A percentile compares a stretch with the other conserved stretches of the same genome.
Evolutionary conservation across 2,888 invertebrate genomes (phyloP).

Genomic region (Leucozona laternaria): DNA sequence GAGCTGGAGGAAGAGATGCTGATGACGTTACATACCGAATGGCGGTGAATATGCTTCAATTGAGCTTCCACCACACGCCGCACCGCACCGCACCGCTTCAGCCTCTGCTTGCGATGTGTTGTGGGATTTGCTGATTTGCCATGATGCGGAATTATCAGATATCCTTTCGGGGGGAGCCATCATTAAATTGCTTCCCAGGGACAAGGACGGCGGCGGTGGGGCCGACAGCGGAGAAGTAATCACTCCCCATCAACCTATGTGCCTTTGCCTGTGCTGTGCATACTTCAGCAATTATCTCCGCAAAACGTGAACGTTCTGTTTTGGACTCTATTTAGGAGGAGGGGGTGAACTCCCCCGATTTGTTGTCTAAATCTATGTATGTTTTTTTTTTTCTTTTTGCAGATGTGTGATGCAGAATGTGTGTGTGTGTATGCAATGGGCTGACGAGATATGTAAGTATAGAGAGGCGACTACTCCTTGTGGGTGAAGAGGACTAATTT

Average conservation of each 20-base stretch:
- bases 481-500: constrained; percentile 73
- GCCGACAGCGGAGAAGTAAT: constrained; percentile 46
- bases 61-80: constrained; percentile 54
- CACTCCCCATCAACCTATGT: constrained; percentile 72
- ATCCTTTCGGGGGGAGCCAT: constrained; percentile 73
- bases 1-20: constrained; percentile 67
- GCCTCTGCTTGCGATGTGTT: constrained; percentile 63
- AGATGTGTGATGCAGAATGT: background rate
- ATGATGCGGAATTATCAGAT: constrained; percentile 75
- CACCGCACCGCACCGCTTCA: background rate
- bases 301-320: constrained; percentile 62
- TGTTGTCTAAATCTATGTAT: constrained; percentile 69
- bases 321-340: constrained; percentile 2
- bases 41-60: constrained; percentile 75
- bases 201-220: background rate
- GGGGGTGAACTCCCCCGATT: constrained; percentile 61
- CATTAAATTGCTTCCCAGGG: constrained; percentile 74
- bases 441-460: constrained; percentile 35
- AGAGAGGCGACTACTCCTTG: constrained; percentile 46
- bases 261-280: constrained; percentile 58
- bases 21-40: constrained; percentile 76
- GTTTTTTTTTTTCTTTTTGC: constrained; percentile 14
- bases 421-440: constrained; percentile 22
- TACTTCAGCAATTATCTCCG: constrained; percentile 72
- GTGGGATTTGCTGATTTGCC: constrained; percentile 76